Evolutionary conservation across 2,888 invertebrate genomes (phyloP), one percentile per base, ranked within the genome.

Genomic region (Drosophila fungiperda): DNA sequence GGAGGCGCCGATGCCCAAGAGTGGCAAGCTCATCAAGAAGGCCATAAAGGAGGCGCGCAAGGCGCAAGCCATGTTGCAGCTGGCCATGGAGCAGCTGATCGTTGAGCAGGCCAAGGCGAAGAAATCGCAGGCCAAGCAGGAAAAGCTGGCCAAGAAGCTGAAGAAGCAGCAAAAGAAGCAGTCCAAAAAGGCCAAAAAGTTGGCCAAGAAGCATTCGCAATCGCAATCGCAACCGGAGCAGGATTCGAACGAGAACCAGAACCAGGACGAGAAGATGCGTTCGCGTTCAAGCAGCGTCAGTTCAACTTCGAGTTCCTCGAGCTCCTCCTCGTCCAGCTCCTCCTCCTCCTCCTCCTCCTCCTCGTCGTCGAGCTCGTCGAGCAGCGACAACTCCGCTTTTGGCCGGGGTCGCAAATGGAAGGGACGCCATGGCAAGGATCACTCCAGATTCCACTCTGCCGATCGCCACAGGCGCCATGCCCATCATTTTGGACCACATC

Each of bases 21-120:
- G 9, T 11, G 26, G 23, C 53, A 60, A 64, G 36, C 62, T 52
- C 7, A 29, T 86, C 36, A 55, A 45, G 49, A 71, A 81, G 69
- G 88, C 90, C 20, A 68, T 91, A 50, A 87, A 84, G 58, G 81
- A 80, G 60, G 87, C 89, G 1, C 42, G 36, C 20, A 83, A 82
- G 68, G 80, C 87, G 23, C 88, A 91, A 52, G 48, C 67, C 9
- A 67, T 80, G 77, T 68, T 91, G 40, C 75, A 72, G 53, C 26
- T 61, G 48, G 87, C 84, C 7, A 63, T 83, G 49, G 35, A 69
- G 12, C 76, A 80, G 70, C 57, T 87, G 60, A 68, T 53, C 60
- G 58, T 58, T 52, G 71, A 80, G 60, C 58, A 71, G 72, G 67
- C 23, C 20, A 64, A 40, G 50, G 26, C 9, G 1, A 52, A 40